Base-by-base conservation (phyloP, 2,797 vertebrate genomes). In the Erethizon dorsatum region DNA sequence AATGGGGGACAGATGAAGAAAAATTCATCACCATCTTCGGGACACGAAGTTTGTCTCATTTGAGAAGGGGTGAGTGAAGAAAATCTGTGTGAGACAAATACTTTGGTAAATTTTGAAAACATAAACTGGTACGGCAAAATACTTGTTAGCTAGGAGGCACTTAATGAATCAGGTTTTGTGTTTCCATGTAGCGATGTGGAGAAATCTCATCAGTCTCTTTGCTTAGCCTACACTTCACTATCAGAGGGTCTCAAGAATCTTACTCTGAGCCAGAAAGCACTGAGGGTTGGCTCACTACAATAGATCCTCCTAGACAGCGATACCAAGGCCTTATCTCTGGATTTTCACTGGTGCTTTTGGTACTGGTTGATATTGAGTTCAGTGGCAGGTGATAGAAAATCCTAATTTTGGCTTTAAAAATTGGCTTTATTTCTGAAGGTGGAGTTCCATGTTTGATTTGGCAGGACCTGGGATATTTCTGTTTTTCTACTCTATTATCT, bases 1-100 rank as follows among this genome's bases (percentile, higher is more conserved):
- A 99, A 97, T 99, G 99, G 98, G 99, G 99, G 96, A 99, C 99
- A 0, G 99, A 99, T 67, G 99, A 99, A 98, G 99, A 99, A 41
- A 99, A 99, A 97, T 99, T 99, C 95, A 99, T 99, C 98, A 99
- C 98, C 82, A 99, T 99, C 96, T 97, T 99, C 91, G 99, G 99
- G 90, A 99, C 99, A 83, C 99, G 99, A 96, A 99, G 99, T 0
- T 0, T 97, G 41, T 99, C 99, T 95, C 99, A 99, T 96, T 98
- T 99, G 91, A 98, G 98, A 83, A 98, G 98, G 98, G 99, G 99
- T 99, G 95, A 93, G 99, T 98, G 18, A 10, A 65, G 50, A 20
- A 22, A 20, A 28, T 41, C 6, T 59, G 31, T 54, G 1, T 31
- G 22, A 31, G n/a, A 24, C 26, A 47, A 54, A n/a, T 15, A 18